Evolutionary conservation across 92 coral and sea anemone genomes (phyloP), one percentile per base, ranked within the genome.

Genomic region (Nematostella vectensis): DNA sequence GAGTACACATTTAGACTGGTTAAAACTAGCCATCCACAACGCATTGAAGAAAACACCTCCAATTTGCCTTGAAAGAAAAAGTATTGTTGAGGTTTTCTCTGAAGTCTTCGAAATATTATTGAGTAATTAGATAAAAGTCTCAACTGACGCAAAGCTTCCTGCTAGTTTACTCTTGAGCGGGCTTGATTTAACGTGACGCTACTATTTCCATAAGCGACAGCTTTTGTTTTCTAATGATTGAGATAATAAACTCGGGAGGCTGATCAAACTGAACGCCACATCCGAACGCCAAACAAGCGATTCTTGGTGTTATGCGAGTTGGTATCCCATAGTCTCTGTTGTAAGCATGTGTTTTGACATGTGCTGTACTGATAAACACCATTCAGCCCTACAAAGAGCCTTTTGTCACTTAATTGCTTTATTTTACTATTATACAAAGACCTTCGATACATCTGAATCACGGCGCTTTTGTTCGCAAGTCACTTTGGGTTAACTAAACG

Each of bases 291-390:
- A 83, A 78, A 81, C 91, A 83, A 24, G 29, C 22, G 43, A 1
- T 11, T 39, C 2, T 58, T 0, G 26, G 26, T 10, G 38, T 49
- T n/a, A 77, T 78, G 80, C 80, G 58, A 56, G 3, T 24, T 66
- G 55, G 71, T 67, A 70, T 57, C 54, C 57, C 56, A 58, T 76
- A 80, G 95, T 85, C 79, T 70, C 88, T 80, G 88, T 57, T 80
- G 79, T 80, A 75, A 80, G 71, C 95, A 85, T 85, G 95, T 85
- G 95, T 75, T 80, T 61, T 80, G 88, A 85, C 95, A 85, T 80
- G 95, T 81, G 95, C 95, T 70, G 70, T 73, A 67, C 78, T 54
- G 95, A 84, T 85, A 76, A 85, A 85, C 59, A 88, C 74, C 76
- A 81, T 85, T 85, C 88, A 80, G 23, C 54, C 59, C 59, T 6